Conservation (phyloP, 53 echinoderm and acorn worm genomes). For the Echinometra lucunter region DNA sequence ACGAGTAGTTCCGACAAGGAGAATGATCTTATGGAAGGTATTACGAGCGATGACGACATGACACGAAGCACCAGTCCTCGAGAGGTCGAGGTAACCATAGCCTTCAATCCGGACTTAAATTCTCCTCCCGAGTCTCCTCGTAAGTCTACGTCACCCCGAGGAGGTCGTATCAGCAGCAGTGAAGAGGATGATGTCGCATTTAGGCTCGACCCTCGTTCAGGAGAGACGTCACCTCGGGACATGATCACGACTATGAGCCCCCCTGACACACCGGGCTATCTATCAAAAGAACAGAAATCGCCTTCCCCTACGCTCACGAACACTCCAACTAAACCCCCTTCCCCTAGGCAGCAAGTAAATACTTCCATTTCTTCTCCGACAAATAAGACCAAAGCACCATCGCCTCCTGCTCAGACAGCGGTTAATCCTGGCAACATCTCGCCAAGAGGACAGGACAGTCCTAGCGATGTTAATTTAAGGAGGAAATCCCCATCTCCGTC, state of each 20-base stretch:
- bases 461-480: neutral
- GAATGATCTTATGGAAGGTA: conserved; percentile 56
- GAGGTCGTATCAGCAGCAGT: conserved; percentile 15
- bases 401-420: neutral
- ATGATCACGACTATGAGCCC: conserved; percentile 71
- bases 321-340: conserved; percentile 13
- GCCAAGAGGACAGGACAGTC: neutral
- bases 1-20: conserved; percentile 60
- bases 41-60: neutral
- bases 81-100: conserved; percentile 61
- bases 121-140: conserved; percentile 51
- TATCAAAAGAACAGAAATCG: conserved; percentile 1
- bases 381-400: neutral
- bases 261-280: conserved; percentile 63
- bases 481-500: neutral
- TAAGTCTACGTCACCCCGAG: neutral
- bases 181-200: conserved; percentile 29
- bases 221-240: conserved; percentile 39
- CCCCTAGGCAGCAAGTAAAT: neutral
- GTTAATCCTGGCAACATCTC: neutral
- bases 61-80: neutral
- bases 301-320: neutral
- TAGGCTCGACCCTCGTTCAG: neutral
- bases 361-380: too few relatives aligned
- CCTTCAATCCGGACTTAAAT: conserved; percentile 62